These are phyloP conservation scores for Copsychus sechellarum DNA, from an alignment of 2,113 vertebrate species.

Conservation along the genomic window DNA sequence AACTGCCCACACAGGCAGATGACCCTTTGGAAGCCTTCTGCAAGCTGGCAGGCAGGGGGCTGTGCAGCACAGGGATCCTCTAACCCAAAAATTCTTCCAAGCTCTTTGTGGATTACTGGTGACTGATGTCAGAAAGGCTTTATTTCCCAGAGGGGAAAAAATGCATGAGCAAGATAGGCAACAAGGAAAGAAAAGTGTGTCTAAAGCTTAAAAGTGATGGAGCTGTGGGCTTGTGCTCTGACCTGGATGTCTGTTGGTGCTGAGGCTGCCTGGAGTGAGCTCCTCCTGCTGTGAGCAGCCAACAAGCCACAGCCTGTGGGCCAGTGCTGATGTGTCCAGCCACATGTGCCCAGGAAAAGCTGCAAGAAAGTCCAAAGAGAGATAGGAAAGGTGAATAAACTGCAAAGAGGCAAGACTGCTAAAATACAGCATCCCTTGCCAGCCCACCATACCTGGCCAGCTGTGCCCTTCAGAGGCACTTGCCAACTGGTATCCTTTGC, in stretches of 20 bases:
- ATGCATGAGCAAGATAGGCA: neutral
- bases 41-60: neutral
- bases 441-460: no score
- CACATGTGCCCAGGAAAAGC: neutral
- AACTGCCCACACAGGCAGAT: rapidly evolving
- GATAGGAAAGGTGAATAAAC: neutral
- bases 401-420: neutral
- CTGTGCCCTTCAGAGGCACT: neutral
- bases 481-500: neutral
- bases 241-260: neutral
- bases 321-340: neutral
- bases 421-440: neutral
- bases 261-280: neutral
- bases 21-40: neutral
- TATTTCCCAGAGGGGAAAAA: neutral
- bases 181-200: neutral
- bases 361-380: neutral
- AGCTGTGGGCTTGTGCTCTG: neutral
- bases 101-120: neutral
- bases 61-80: neutral
- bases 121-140: neutral
- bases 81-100: neutral
- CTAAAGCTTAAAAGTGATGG: neutral
- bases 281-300: rapidly evolving
- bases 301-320: rapidly evolving